These are phyloP conservation scores for Oxyscelio sp. DNA, from an alignment of 2,888 invertebrate genomes.

Conservation along the genomic window DNA sequence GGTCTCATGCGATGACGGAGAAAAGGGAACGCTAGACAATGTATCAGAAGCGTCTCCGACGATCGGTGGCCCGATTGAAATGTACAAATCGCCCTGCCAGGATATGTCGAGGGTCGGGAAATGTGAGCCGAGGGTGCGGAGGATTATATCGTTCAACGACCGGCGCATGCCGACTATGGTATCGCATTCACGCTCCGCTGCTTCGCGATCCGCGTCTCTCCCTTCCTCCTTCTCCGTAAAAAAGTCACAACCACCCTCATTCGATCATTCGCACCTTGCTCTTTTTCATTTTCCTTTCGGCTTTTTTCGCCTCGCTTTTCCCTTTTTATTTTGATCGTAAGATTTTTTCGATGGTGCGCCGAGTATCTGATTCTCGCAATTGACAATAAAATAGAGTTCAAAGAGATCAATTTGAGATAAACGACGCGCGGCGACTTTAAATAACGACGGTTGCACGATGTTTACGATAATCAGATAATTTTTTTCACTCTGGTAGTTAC, in stretches of 20 bases:
- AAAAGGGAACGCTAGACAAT: slow-evolving; percentile 65
- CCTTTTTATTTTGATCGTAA: slow-evolving; percentile 55
- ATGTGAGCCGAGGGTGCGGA: slow-evolving; percentile 70
- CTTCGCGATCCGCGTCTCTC: slow-evolving; percentile 67
- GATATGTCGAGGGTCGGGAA: slow-evolving; percentile 77
- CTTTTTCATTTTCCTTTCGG: slow-evolving; percentile 55
- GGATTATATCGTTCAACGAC: slow-evolving; percentile 81
- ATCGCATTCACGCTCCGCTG: slow-evolving; percentile 87
- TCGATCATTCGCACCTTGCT: slow-evolving; percentile 71
- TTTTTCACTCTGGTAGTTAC: slow-evolving; percentile 41
- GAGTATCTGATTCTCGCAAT: slow-evolving; percentile 14
- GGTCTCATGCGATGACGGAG: slow-evolving; percentile 40
- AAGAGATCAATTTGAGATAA: slow-evolving; percentile 69
- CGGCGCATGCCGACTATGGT: slow-evolving; percentile 83
- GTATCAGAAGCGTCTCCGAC: slow-evolving; percentile 67
- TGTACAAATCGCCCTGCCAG: slow-evolving; percentile 82
- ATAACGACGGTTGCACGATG: slow-evolving; percentile 45
- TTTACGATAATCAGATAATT: slow-evolving; percentile 66
- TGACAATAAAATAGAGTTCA: slow-evolving; percentile 53
- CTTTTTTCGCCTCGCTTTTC: slow-evolving; percentile 29
- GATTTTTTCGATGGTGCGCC: slow-evolving; percentile 46
- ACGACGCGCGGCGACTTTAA: slow-evolving; percentile 52
- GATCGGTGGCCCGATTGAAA: slow-evolving; percentile 83
- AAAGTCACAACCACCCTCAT: slow-evolving; percentile 75
- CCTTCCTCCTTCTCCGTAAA: slow-evolving; percentile 33